phyloP scores from a whole-genome alignment of 2,797 vertebrate genomes.

The Melanotaenia boesemani region DNA sequence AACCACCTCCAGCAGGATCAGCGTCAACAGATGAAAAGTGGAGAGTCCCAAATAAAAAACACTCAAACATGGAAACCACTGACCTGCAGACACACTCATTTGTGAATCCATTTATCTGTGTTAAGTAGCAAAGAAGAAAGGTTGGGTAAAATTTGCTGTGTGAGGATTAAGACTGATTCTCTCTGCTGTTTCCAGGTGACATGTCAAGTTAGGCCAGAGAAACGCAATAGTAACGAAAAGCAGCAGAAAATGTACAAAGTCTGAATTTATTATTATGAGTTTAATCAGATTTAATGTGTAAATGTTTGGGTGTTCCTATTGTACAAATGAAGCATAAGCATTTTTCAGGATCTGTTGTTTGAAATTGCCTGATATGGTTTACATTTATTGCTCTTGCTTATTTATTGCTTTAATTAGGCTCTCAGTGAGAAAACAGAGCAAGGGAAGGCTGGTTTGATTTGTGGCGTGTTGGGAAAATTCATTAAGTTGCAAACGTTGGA shows the following conservation, averaged over 20 bases:
- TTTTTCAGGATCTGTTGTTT: conserved; percentile 17
- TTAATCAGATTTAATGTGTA: conserved; percentile 8
- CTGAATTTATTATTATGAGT: not conserved
- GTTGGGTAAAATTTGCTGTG: not conserved
- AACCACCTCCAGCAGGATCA: conserved; percentile 6
- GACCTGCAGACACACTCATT: conserved; percentile 2
- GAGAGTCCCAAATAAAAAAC: conserved; percentile 23
- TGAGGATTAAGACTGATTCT: not conserved
- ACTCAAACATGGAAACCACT: conserved; percentile 31
- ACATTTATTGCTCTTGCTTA: conserved; percentile 41
- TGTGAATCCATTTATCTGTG: not conserved
- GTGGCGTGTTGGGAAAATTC: conserved; percentile 16
- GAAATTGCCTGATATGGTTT: conserved; percentile 26
- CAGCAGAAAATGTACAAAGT: too few species aligned
- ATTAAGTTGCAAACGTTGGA: conserved; percentile 18
- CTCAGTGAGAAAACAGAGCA: conserved; percentile 38
- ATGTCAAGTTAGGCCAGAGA: too few species aligned
- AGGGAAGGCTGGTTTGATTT: conserved; percentile 31
- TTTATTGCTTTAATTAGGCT: conserved; percentile 42
- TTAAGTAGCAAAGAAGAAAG: not conserved
- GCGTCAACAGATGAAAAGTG: not conserved
- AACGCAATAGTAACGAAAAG: too few species aligned
- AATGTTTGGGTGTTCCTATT: conserved; percentile 25
- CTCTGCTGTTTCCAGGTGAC: not conserved
- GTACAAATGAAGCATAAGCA: conserved; percentile 24